A percentile compares a stretch with the other conserved stretches of the same genome.
Evolutionary conservation across 2,797 vertebrate genomes (phyloP).

Genomic region (Poeciliopsis turneri): DNA sequence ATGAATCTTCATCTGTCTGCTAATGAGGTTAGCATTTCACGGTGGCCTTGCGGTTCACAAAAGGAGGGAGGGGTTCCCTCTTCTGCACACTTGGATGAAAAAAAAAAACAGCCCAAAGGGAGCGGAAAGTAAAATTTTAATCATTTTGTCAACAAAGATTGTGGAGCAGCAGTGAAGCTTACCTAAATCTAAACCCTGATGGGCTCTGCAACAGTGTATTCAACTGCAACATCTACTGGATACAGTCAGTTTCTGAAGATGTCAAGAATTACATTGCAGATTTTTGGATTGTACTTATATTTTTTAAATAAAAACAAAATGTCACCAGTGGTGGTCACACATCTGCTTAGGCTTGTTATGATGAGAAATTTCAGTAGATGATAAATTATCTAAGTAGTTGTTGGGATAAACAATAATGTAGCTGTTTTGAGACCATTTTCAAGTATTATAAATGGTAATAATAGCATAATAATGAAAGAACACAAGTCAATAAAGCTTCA

Average conservation of each 20-base stretch:
- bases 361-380: no score
- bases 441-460: no score
- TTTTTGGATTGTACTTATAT: not conserved
- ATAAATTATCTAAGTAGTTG: no score
- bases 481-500: no score
- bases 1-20: constrained; percentile 58
- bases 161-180: constrained; percentile 35
- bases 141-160: not conserved
- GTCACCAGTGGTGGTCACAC: not conserved
- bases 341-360: no score
- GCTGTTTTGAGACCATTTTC: no score
- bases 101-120: constrained; percentile 21
- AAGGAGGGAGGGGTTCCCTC: constrained; percentile 45
- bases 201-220: not conserved
- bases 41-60: constrained; percentile 10
- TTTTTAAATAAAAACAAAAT: not conserved
- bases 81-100: constrained; percentile 36
- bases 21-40: constrained; percentile 60
- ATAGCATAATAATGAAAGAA: no score
- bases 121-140: constrained; percentile 19
- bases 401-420: no score
- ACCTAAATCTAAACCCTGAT: constrained; percentile 42
- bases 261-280: not conserved
- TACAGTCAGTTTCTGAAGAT: not conserved
- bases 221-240: no score